phyloP scores from a whole-genome alignment of 2,113 vertebrate species.

The Protomyctophum bolini region DNA sequence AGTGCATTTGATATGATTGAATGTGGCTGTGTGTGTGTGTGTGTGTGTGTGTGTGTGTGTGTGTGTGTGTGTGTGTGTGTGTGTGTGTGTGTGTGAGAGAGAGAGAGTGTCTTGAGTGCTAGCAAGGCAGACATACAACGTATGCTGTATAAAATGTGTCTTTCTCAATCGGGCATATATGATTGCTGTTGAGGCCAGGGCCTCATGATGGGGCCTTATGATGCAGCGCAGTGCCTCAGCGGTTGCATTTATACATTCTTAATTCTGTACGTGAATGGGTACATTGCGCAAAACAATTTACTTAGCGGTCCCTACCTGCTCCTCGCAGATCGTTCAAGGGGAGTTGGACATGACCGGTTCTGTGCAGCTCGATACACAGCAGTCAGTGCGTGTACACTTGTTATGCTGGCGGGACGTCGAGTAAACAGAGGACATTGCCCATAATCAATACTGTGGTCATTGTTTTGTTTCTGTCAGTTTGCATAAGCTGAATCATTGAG shows the following conservation, averaged over 20 bases:
- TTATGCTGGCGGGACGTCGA: slow-evolving; percentile 46
- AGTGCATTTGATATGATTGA: not conserved
- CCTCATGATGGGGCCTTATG: not conserved
- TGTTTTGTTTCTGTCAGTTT: slow-evolving; percentile 49
- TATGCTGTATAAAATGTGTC: slow-evolving; percentile 22
- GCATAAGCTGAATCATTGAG: slow-evolving; percentile 61
- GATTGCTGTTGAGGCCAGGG: slow-evolving; percentile 9
- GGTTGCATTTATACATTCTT: slow-evolving; percentile 44
- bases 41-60: not conserved
- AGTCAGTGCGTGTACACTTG: slow-evolving; percentile 27
- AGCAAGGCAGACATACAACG: slow-evolving; percentile 21
- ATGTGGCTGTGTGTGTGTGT: slow-evolving; percentile 11
- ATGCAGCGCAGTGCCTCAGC: slow-evolving; percentile 5
- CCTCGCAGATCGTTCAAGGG: slow-evolving; percentile 16
- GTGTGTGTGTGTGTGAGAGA: too few species aligned
- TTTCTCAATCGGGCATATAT: slow-evolving; percentile 33
- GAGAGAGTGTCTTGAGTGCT: not conserved
- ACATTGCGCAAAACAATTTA: slow-evolving; percentile 12
- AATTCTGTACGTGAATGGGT: not conserved
- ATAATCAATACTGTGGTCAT: slow-evolving; percentile 31
- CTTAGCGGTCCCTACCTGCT: slow-evolving; percentile 31
- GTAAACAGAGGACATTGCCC: slow-evolving; percentile 29
- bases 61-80: not conserved
- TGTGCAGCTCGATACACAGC: slow-evolving; percentile 51
- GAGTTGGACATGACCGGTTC: slow-evolving; percentile 14